Percentiles rank a stretch among this genome's conserved stretches.
phyloP scores from a whole-genome alignment of 2,888 invertebrate species.

The Liopterus haemorrhoidalis region DNA sequence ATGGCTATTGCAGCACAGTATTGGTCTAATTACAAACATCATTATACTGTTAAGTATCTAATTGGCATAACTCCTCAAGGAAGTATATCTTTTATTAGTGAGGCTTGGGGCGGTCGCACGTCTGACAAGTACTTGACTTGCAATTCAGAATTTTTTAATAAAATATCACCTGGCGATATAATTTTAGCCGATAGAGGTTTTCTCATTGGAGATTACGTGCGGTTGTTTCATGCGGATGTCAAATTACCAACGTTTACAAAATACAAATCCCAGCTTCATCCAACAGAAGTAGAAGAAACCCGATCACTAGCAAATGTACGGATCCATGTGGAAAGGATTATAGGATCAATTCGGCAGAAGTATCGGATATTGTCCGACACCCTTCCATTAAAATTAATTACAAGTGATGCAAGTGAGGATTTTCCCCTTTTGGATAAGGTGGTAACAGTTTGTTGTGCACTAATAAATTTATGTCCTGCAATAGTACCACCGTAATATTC shows the following conservation, averaged over 20 bases:
- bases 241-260: constrained; percentile 30
- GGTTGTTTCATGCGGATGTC: no score
- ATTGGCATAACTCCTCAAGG: constrained; percentile 25
- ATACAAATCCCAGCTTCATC: constrained; percentile 29
- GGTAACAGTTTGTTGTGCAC: background rate
- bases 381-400: background rate
- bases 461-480: constrained; percentile 1
- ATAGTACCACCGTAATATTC: no score
- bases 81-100: constrained; percentile 19
- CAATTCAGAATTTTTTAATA: constrained; percentile 8
- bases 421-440: background rate
- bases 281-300: constrained; percentile 27
- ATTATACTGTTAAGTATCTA: constrained; percentile 23
- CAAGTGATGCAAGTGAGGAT: no score
- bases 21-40: constrained; percentile 26
- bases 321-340: constrained; percentile 28
- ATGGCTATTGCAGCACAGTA: constrained; percentile 13
- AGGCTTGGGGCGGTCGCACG: constrained; percentile 16
- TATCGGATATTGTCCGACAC: background rate
- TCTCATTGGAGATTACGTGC: no score
- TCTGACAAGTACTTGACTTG: constrained; percentile 20
- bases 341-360: constrained; percentile 15
- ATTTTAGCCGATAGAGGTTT: constrained; percentile 28
- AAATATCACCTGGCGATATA: constrained; percentile 25
- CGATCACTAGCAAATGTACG: constrained; percentile 28